Base-by-base conservation (phyloP, 2,113 vertebrate species). In the Podilymbus podiceps region DNA sequence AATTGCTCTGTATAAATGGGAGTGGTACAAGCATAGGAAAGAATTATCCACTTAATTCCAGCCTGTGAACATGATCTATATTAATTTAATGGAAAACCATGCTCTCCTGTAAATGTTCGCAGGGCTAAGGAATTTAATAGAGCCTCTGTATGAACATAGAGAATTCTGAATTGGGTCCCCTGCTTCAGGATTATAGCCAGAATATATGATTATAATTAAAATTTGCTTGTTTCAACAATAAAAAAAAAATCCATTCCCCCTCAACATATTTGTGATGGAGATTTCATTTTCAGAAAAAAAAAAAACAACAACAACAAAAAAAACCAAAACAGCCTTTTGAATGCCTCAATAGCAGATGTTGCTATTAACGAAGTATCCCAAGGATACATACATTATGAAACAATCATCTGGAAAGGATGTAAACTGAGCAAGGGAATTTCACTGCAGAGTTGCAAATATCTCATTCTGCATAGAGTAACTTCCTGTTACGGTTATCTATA, bases 271-370 rank as follows among this genome's bases (percentile, higher is more conserved):
- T 91, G 35, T 74, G 69, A 75, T 44, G 76, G n/a, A 66, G 71
- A 89, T 92, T 93, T 82, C 69, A 44, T 92, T 90, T 87, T 93
- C 85, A 89, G 79, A 38, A 38, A 38, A 38, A 38, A 38, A 38
- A 38, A 38, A 38, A 38, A 38, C n/a, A n/a, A n/a, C n/a, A n/a
- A n/a, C n/a, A n/a, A n/a, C n/a, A 93, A 95, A 96, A 96, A 44
- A 35, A 92, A 91, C n/a, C n/a, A n/a, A n/a, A n/a, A n/a, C n/a
- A 55, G 19, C 64, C 95, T 90, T 79, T 56, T 18, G 86, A 90
- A 78, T 6, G 20, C 12, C 27, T 85, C 5, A 11, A 66, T 47
- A 94, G 78, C 83, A 94, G 91, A 73, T 95, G 90, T 74, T 94
- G 63, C 46, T 96, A 67, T 86, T 95, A 95, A 92, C 11, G 7